phyloP scores from a whole-genome alignment of 2,888 invertebrate species.

The Ochropacha duplaris region DNA sequence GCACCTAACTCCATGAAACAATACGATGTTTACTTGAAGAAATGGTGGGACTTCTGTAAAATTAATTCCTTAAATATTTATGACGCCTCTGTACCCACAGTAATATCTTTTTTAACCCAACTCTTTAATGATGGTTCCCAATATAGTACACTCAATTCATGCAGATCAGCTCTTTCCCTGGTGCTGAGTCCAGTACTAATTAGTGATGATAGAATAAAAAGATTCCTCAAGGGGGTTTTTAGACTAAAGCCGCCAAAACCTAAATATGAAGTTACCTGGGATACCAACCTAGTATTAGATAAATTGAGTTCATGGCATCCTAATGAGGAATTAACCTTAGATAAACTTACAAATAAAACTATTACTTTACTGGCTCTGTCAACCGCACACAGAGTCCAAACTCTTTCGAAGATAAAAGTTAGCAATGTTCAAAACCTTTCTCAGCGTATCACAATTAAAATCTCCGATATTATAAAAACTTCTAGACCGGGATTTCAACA shows the following conservation, averaged over 20 bases:
- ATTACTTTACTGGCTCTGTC: neutral
- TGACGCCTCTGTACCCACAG: constrained; percentile 3
- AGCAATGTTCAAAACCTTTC: neutral
- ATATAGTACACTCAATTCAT: too few species aligned
- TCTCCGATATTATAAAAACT: neutral
- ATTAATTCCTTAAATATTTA: constrained; percentile 3
- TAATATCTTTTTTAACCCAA: too few species aligned
- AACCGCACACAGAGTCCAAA: neutral
- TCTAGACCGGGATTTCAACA: neutral
- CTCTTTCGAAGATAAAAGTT: neutral
- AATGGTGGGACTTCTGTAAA: constrained; percentile 14
- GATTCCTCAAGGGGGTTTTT: too few species aligned
- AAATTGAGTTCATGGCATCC: neutral
- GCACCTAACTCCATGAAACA: constrained; percentile 16
- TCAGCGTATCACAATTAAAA: neutral
- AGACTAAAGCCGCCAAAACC: too few species aligned
- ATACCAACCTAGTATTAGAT: constrained; percentile 9
- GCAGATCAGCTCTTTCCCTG: too few species aligned
- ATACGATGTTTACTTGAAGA: constrained; percentile 13
- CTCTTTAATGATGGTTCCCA: too few species aligned
- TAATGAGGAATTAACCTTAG: neutral
- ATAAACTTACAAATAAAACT: too few species aligned
- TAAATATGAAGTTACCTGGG: too few species aligned
- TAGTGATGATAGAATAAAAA: too few species aligned
- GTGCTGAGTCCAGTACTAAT: too few species aligned